These are phyloP conservation scores for Azemiops feae DNA, from an alignment of 2,113 vertebrate genomes.

Conservation along the genomic window DNA sequence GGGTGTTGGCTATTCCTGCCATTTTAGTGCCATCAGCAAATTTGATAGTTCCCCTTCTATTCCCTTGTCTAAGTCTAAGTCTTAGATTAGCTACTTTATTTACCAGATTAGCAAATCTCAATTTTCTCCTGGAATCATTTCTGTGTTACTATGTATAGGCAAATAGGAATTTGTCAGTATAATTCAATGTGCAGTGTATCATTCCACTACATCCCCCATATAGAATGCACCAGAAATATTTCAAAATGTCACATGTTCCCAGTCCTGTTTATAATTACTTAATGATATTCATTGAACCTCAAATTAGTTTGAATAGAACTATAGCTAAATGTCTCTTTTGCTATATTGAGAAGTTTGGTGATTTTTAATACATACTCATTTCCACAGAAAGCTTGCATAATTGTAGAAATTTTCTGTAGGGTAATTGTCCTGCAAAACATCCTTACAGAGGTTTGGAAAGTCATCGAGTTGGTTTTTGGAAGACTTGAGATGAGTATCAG, in stretches of 20 bases:
- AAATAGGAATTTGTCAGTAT: background rate
- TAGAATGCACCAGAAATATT: background rate
- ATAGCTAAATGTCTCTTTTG: background rate
- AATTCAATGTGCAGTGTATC: background rate
- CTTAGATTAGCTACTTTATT: background rate
- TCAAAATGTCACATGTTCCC: background rate
- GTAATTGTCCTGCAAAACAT: background rate
- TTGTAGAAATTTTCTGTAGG: background rate
- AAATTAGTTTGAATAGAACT: background rate
- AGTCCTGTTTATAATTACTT: background rate
- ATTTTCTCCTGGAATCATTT: background rate
- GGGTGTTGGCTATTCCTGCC: too few relatives aligned
- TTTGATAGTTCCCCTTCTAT: background rate
- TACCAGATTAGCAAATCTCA: background rate
- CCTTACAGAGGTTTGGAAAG: background rate
- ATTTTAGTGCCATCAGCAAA: too few relatives aligned
- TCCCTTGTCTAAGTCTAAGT: background rate
- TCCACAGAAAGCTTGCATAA: background rate
- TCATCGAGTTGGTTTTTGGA: background rate
- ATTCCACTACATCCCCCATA: background rate
- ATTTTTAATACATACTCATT: background rate
- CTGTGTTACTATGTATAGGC: background rate
- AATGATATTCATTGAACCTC: background rate
- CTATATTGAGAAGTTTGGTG: background rate
- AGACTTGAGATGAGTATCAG: background rate